Conservation (phyloP, 2,888 invertebrate genomes). For the Aphidoletes aphidimyza region DNA sequence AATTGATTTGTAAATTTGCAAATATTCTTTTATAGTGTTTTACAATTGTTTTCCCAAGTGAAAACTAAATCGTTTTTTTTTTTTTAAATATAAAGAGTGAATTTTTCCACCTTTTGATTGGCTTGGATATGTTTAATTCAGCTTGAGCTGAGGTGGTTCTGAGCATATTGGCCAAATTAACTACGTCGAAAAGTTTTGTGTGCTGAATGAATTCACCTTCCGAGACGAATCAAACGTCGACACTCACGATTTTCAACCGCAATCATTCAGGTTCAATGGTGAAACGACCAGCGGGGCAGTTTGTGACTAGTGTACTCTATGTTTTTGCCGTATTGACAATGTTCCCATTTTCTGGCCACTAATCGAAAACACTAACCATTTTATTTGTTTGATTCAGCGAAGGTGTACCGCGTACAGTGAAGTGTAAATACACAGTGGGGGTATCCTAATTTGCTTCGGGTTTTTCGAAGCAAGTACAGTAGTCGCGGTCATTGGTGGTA, state of each 20-base stretch:
- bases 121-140: too few species aligned
- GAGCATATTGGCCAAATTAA: too few species aligned
- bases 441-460: not conserved
- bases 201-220: not conserved
- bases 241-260: constrained; percentile 8
- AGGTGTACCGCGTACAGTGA: too few species aligned
- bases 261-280: not conserved
- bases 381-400: not conserved
- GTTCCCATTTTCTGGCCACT: not conserved
- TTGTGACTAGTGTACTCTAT: not conserved
- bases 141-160: too few species aligned
- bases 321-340: not conserved
- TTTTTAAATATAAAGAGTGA: too few species aligned
- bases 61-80: too few species aligned
- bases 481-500: constrained; percentile 30
- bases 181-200: not conserved
- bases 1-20: too few species aligned
- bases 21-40: too few species aligned
- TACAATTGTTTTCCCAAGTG: too few species aligned
- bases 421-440: not conserved
- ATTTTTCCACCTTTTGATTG: too few species aligned
- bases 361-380: constrained; percentile 28
- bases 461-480: too few species aligned
- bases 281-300: not conserved
- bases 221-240: constrained; percentile 1